Conservation (phyloP, 2,797 vertebrate species). For the Hypotaenidia okinawae region DNA sequence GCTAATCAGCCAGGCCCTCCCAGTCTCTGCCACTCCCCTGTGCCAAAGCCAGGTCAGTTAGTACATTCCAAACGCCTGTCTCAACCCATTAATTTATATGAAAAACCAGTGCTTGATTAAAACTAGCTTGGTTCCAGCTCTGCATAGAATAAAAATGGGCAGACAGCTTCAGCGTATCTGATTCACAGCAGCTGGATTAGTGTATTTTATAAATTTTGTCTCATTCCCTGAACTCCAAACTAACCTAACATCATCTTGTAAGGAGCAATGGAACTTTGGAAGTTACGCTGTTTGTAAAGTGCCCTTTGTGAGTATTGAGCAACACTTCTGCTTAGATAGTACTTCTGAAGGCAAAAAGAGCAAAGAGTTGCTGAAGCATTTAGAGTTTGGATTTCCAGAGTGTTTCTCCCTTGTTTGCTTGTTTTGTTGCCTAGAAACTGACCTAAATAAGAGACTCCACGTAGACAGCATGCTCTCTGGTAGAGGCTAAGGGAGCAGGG, state of each 20-base stretch:
- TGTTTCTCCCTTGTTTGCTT: slow-evolving; percentile 57
- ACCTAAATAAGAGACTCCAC: background rate
- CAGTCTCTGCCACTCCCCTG: background rate
- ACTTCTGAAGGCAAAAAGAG: background rate
- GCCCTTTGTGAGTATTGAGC: background rate
- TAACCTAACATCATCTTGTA: background rate
- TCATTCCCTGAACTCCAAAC: background rate
- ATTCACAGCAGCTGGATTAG: background rate
- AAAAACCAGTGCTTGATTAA: background rate
- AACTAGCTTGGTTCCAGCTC: background rate
- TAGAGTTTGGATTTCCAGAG: slow-evolving; percentile 22
- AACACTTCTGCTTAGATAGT: background rate
- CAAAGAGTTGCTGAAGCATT: slow-evolving; percentile 2
- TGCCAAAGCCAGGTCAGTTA: background rate
- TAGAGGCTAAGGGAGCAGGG: background rate
- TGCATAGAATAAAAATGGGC: background rate
- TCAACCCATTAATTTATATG: background rate
- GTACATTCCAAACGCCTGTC: background rate
- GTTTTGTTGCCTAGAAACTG: slow-evolving; percentile 54
- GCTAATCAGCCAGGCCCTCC: background rate
- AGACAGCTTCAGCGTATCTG: background rate
- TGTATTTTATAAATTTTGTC: background rate
- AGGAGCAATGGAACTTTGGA: background rate
- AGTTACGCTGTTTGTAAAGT: background rate
- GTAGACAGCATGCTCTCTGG: slow-evolving; percentile 18